phyloP scores from a whole-genome alignment of 2,797 vertebrate genomes.

The Cossypha niveicapilla region DNA sequence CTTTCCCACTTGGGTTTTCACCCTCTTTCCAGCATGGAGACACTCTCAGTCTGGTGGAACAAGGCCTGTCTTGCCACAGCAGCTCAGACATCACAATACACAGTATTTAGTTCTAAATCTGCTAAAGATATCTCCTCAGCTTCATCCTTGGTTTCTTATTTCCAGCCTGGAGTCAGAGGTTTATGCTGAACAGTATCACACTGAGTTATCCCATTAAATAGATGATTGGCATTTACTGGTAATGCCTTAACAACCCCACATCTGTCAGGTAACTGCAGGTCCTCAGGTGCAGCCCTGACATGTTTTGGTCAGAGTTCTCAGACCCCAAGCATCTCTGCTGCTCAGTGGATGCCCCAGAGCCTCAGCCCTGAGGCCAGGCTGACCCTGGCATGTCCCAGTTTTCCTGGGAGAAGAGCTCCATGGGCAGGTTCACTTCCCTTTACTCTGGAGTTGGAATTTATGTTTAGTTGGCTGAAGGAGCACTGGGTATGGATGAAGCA shows the following conservation, averaged over 20 bases:
- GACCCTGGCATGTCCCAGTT: accelerated
- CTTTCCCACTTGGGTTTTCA: background rate
- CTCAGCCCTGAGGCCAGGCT: background rate
- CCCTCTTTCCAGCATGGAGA: background rate
- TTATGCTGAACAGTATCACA: background rate
- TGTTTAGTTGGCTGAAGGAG: background rate
- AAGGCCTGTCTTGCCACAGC: background rate
- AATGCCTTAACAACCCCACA: background rate
- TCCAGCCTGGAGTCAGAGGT: background rate
- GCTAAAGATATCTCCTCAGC: background rate
- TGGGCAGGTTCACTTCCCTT: background rate
- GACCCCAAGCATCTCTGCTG: background rate
- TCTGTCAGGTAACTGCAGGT: background rate
- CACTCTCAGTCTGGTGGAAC: background rate
- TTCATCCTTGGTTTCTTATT: background rate
- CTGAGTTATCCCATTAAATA: background rate
- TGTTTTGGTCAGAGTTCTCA: background rate
- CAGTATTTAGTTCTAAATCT: background rate
- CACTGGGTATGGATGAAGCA: background rate
- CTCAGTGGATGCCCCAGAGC: background rate
- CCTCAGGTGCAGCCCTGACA: background rate
- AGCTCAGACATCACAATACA: background rate
- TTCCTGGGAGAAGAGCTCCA: background rate
- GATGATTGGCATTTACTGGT: background rate
- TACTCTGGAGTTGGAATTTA: background rate